A percentile compares a stretch with the other conserved stretches of the same genome.
phyloP scores from a whole-genome alignment of 2,888 invertebrate genomes.

The Andrena hattorfiana region DNA sequence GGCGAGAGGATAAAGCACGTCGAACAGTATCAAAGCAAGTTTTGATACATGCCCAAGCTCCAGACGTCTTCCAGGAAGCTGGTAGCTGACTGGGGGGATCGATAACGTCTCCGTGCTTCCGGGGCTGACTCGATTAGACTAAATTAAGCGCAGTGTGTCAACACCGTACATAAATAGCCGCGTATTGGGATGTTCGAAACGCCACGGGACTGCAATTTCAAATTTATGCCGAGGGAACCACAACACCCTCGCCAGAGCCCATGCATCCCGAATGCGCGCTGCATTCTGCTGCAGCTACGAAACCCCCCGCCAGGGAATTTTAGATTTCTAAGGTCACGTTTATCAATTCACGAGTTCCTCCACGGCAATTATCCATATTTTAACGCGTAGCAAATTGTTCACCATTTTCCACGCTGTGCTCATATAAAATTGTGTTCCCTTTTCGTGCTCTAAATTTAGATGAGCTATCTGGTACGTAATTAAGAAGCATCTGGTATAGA shows the following conservation, averaged over 20 bases:
- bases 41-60: conserved; percentile 15
- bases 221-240: conserved; percentile 52
- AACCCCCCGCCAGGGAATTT: conserved; percentile 14
- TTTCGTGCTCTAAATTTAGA: neutral
- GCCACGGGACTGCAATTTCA: conserved; percentile 48
- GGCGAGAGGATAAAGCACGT: neutral
- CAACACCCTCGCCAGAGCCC: conserved; percentile 22
- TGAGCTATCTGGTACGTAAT: neutral
- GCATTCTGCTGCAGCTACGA: neutral
- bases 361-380: neutral
- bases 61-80: conserved; percentile 23
- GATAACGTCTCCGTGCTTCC: conserved; percentile 59
- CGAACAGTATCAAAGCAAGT: conserved; percentile 13
- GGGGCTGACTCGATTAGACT: conserved; percentile 66
- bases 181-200: conserved; percentile 29
- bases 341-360: neutral
- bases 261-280: conserved; percentile 37
- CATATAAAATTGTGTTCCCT: neutral
- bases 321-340: neutral
- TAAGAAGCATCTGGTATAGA: neutral
- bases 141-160: conserved; percentile 66
- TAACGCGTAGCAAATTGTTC: neutral
- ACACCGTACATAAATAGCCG: conserved; percentile 57
- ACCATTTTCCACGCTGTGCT: neutral
- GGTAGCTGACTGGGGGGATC: conserved; percentile 42